Conservation (phyloP, 2,888 invertebrate species). For the Leptothorax acervorum region DNA sequence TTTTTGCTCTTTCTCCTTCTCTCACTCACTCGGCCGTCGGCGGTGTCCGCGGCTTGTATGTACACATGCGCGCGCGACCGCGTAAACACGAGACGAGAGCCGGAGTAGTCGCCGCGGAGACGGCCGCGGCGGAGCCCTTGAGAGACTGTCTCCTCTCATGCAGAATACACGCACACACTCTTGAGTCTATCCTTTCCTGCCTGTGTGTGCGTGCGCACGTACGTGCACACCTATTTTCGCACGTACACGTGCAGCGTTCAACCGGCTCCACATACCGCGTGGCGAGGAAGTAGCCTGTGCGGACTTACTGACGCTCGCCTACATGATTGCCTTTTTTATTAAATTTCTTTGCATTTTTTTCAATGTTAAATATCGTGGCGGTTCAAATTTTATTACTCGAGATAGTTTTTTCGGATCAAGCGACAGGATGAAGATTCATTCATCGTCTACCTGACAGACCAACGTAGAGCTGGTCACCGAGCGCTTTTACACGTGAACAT, state of each 20-base stretch:
- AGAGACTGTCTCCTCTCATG: conserved; percentile 64
- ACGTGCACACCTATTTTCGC: conserved; percentile 39
- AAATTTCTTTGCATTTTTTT: background rate
- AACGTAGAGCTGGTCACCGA: background rate
- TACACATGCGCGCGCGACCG: conserved; percentile 66
- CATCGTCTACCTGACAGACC: background rate
- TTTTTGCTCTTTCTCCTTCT: conserved; percentile 17
- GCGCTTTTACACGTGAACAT: background rate
- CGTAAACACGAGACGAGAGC: conserved; percentile 70
- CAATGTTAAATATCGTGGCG: background rate
- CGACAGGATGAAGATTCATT: background rate
- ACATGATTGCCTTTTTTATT: background rate
- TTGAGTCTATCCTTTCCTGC: no score
- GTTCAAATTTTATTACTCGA: background rate
- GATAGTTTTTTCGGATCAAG: background rate
- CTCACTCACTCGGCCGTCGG: background rate
- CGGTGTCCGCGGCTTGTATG: conserved; percentile 19
- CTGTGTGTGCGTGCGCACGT: background rate
- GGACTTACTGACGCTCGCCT: background rate
- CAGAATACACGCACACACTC: conserved; percentile 24
- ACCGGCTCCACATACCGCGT: conserved; percentile 9
- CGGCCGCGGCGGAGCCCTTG: conserved; percentile 57
- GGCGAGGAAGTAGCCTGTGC: background rate
- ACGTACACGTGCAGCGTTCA: conserved; percentile 4
- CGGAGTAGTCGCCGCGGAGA: background rate